phyloP scores from a whole-genome alignment of 2,888 invertebrate species.

The Yponomeuta malinellus region DNA sequence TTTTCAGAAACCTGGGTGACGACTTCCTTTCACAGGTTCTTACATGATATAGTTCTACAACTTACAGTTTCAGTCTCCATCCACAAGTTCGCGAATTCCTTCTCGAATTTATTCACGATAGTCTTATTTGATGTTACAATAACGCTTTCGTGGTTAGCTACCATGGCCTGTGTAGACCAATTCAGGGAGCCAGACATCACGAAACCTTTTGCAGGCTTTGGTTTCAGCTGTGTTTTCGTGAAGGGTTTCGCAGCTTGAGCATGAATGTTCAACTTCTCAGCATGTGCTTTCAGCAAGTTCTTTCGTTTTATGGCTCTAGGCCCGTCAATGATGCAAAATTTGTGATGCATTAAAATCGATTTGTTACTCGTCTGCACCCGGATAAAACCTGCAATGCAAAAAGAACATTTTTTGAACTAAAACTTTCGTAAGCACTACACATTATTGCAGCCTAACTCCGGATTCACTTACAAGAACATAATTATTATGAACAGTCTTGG shows the following conservation, averaged over 20 bases:
- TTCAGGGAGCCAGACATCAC: constrained; percentile 84
- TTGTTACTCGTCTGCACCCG: constrained; percentile 65
- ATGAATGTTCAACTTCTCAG: constrained; percentile 61
- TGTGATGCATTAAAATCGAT: constrained; percentile 85
- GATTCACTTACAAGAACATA: no score
- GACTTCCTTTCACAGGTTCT: neutral
- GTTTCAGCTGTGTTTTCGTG: constrained; percentile 35
- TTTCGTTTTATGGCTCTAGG: constrained; percentile 61
- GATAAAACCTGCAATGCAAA: constrained; percentile 54
- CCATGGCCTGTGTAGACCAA: constrained; percentile 84
- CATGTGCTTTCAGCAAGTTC: constrained; percentile 49
- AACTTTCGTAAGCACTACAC: no score
- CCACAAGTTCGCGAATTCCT: constrained; percentile 81
- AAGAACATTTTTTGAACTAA: constrained; percentile 13
- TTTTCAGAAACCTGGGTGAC: constrained; percentile 7
- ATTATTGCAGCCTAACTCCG: no score
- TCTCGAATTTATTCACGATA: constrained; percentile 72
- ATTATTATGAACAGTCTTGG: no score
- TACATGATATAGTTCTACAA: neutral
- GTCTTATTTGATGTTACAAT: constrained; percentile 76
- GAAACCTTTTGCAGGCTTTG: constrained; percentile 51
- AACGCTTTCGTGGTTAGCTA: constrained; percentile 83
- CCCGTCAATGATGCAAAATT: constrained; percentile 82
- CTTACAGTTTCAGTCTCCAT: constrained; percentile 60
- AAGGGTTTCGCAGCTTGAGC: constrained; percentile 39